Base-by-base conservation (phyloP, 1,140 invertebrate species). In the Drosophila athabasca region DNA sequence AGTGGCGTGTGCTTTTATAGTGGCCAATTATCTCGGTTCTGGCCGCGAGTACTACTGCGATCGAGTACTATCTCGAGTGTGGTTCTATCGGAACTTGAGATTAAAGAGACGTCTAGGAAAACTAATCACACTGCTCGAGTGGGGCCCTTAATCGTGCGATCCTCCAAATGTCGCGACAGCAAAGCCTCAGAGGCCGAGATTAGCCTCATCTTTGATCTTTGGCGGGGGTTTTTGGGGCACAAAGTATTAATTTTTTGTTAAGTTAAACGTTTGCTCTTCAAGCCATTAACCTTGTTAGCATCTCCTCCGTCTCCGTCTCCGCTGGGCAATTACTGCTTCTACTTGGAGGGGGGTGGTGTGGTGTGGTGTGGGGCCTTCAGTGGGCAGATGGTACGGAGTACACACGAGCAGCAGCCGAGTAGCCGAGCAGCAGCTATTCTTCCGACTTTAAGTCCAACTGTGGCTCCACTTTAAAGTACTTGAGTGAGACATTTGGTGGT, bases 231-330 rank as follows among this genome's bases (percentile, higher is more conserved):
- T 66, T 51, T 52, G 39, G 61, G 65, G 61, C 61, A 52, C 43
- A 26, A 29, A 22, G 44, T 52, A 68, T 69, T 69, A 46, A 68
- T 68, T 67, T 67, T 57, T 15, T 39, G 35, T 39, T 5, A 15
- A 26, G 22, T 41, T 35, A 49, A 69, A 55, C 64, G 50, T 50
- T 49, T 31, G 24, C 3, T 6, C n/a, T 29, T 53, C 13, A 17
- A 69, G 62, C 65, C 65, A 70, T 70, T 70, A 70, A 70, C 67
- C 67, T 70, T 70, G 67, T 70, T 70, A 70, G 45, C 66, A 69
- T 67, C 66, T 41, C 29, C 29, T 67, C 13, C 62, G 26, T 55
- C 17, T 19, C 17, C n/a, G n/a, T n/a, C 17, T 49, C 29, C 24
- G 45, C 31, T 57, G 51, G 67, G 65, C 65, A 70, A 69, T 70